phyloP scores from a whole-genome alignment of 2,888 invertebrate genomes.

The Drosophila prolongata region DNA sequence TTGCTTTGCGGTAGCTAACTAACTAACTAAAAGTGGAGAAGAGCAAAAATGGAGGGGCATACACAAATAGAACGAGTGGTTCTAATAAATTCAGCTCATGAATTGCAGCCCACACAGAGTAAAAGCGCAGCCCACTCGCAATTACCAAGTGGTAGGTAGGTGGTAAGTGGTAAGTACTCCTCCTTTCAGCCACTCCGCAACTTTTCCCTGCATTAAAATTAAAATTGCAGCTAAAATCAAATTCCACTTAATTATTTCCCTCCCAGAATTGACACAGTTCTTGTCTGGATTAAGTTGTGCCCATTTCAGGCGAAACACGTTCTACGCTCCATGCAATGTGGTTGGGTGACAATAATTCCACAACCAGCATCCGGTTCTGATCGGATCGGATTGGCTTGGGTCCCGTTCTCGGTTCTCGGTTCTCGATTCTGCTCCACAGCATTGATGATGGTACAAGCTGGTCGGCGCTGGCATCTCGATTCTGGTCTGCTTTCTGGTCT shows the following conservation, averaged over 20 bases:
- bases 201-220: conserved; percentile 46
- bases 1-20: conserved; percentile 43
- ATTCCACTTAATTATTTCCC: conserved; percentile 19
- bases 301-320: conserved; percentile 17
- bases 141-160: conserved; percentile 30
- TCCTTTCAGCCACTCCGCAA: conserved; percentile 28
- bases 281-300: conserved; percentile 32
- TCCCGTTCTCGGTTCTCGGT: conserved; percentile 15
- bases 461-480: conserved; percentile 16
- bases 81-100: conserved; percentile 73
- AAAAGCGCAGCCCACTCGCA: conserved; percentile 37
- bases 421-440: conserved; percentile 12
- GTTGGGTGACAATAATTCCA: conserved; percentile 36
- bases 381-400: conserved; percentile 7
- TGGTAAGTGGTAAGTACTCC: conserved; percentile 16
- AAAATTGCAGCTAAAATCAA: conserved; percentile 42
- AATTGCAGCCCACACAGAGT: conserved; percentile 24
- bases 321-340: conserved; percentile 39
- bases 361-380: conserved; percentile 30
- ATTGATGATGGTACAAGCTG: conserved; percentile 15
- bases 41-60: not conserved
- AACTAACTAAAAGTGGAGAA: conserved; percentile 41
- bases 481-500: conserved; percentile 18
- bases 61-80: conserved; percentile 7
- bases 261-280: conserved; percentile 29